A percentile compares a stretch with the other conserved stretches of the same genome.
phyloP scores from a whole-genome alignment of 2,888 invertebrate genomes.

The Bedellia somnulentella region DNA sequence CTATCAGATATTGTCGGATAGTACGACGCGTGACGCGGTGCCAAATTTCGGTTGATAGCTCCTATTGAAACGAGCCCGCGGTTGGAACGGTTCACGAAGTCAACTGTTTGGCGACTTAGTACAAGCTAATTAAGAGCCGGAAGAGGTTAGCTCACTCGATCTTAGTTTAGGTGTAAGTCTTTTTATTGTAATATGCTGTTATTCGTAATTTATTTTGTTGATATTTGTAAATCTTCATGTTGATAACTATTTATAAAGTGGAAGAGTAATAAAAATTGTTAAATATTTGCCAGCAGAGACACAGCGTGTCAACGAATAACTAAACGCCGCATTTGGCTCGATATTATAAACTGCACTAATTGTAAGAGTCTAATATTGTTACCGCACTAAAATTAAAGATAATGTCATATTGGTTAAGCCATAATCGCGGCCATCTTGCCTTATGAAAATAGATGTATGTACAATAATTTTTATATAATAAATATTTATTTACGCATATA shows the following conservation, averaged over 20 bases:
- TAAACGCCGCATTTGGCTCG: slow-evolving; percentile 18
- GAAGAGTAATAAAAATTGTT: slow-evolving; percentile 48
- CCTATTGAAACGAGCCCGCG: background rate
- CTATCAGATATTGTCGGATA: background rate
- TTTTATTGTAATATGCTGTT: slow-evolving; percentile 55
- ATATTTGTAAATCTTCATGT: slow-evolving; percentile 62
- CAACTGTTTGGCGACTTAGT: background rate
- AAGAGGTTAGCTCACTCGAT: slow-evolving; percentile 28
- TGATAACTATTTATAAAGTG: slow-evolving; percentile 60
- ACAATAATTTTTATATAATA: too few relatives aligned
- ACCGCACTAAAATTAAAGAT: too few relatives aligned
- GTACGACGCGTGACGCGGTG: background rate
- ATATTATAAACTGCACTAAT: too few relatives aligned
- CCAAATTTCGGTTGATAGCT: background rate
- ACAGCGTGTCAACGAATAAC: slow-evolving; percentile 18
- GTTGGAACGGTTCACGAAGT: too few relatives aligned
- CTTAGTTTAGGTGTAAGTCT: too few relatives aligned
- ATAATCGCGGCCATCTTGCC: slow-evolving; percentile 56
- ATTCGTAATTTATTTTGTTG: slow-evolving; percentile 63
- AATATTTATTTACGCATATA: slow-evolving; percentile 9
- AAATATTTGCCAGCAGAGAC: slow-evolving; percentile 47
- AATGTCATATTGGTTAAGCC: slow-evolving; percentile 19
- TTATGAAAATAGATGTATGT: slow-evolving; percentile 23
- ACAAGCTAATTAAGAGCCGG: slow-evolving; percentile 17
- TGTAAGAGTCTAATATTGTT: too few relatives aligned